Base-by-base conservation (phyloP, 2,888 invertebrate species). In the Azorinus chamasolen region DNA sequence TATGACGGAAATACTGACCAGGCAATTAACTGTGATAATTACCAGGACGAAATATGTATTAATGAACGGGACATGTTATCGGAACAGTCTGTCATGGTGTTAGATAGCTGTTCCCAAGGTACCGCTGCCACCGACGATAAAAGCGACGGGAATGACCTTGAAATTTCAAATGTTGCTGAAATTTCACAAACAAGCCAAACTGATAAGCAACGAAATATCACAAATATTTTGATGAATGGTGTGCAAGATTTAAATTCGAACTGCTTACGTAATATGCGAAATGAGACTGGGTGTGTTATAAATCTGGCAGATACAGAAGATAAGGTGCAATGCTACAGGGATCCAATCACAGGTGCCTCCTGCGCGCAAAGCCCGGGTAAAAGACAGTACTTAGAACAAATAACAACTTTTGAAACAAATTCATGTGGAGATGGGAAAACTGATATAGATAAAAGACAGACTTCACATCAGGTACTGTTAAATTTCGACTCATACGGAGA, bases 331-430 rank as follows among this genome's bases (percentile, higher is more conserved):
- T 43, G 54, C 65, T 61, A 43, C 22, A 20, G 18, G 25, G 43
- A n/a, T 16, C 43, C 22, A 25, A 32, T 45, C 58, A 68, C 74
- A 77, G 77, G 71, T 77, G 77, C 68, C 57, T 24, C 27, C 22
- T 46, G 24, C 41, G 24, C 54, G 37, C 50, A 43, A 41, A 48
- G 16, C 27, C 37, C 22, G 57, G 57, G 53, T 72, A 63, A 72
- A 66, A 77, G 71, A 54, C 71, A 64, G 41, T 61, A 57, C 48
- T 39, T 54, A 46, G 46, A 43, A 32, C 53, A 54, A n/a, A 20
- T 45, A 14, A 43, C 43, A 45, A 32, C 22, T 22, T 55, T 32
- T 27, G 18, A 55, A 14, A 32, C 55, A 54, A 45, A 45, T 64
- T 64, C 54, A 64, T 64, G 32, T 32, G 24, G 5, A 64, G 64